Conservation (phyloP, 2,113 vertebrate genomes). For the Salvelinus namaycush region DNA sequence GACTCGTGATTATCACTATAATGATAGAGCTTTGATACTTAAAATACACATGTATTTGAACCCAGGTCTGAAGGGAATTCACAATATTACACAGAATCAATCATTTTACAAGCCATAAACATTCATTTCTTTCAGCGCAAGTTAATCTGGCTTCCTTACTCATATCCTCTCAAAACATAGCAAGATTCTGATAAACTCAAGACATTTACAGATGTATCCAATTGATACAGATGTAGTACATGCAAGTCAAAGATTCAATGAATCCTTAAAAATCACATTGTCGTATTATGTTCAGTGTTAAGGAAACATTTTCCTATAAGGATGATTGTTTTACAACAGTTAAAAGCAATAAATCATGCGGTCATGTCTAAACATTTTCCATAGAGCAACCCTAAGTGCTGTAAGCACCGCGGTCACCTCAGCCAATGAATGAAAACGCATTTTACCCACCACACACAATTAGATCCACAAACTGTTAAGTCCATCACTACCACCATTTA, state of each 20-base stretch:
- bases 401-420: background rate
- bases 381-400: constrained; percentile 3
- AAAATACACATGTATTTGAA: too few relatives aligned
- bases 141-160: constrained; percentile 20
- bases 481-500: background rate
- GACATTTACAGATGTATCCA: constrained; percentile 28
- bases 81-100: constrained; percentile 8
- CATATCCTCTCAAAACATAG: constrained; percentile 5
- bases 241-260: constrained; percentile 31
- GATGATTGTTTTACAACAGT: constrained; percentile 16
- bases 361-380: background rate
- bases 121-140: constrained; percentile 37
- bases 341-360: constrained; percentile 13
- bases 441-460: background rate
- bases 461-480: constrained; percentile 1
- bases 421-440: background rate
- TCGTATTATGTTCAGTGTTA: constrained; percentile 22
- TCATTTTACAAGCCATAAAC: constrained; percentile 19
- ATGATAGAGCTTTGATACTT: too few relatives aligned
- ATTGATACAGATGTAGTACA: constrained; percentile 25
- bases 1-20: too few relatives aligned
- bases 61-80: background rate
- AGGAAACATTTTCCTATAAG: constrained; percentile 14
- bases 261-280: constrained; percentile 20
- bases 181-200: constrained; percentile 40